phyloP scores from a whole-genome alignment of 2,113 vertebrate genomes.

The Pseudolaguvia tuberculata region DNA sequence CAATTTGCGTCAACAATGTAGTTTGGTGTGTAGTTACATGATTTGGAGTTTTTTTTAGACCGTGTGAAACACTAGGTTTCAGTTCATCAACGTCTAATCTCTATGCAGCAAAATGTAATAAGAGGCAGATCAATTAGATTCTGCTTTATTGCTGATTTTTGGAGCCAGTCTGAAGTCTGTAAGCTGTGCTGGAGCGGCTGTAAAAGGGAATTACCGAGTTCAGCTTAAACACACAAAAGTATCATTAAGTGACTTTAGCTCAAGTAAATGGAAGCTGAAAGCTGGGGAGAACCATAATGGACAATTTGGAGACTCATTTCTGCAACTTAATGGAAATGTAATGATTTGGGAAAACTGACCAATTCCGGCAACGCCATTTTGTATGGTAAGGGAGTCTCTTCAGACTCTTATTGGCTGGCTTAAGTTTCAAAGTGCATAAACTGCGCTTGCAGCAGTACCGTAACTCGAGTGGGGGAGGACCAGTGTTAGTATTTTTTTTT shows the following conservation, averaged over 20 bases:
- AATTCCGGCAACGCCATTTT: conserved; percentile 53
- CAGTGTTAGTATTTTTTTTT: background rate
- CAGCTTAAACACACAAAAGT: conserved; percentile 25
- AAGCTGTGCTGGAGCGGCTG: background rate
- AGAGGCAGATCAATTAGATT: conserved; percentile 23
- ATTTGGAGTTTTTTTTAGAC: background rate
- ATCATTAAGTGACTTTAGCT: conserved; percentile 35
- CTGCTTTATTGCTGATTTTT: background rate
- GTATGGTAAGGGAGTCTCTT: conserved; percentile 31
- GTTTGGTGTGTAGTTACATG: background rate
- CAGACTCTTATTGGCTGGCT: conserved; percentile 30
- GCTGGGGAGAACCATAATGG: conserved; percentile 32
- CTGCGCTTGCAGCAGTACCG: background rate
- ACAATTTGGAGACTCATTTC: conserved; percentile 45
- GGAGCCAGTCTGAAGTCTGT: background rate
- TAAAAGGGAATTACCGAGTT: conserved; percentile 29
- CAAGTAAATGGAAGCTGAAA: conserved; percentile 32
- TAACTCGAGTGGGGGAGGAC: no score
- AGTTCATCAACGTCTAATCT: conserved; percentile 6
- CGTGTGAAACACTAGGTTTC: conserved; percentile 2
- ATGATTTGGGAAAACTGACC: conserved; percentile 43
- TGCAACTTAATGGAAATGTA: conserved; percentile 53
- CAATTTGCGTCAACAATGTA: background rate
- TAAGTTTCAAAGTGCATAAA: background rate
- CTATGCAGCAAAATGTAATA: background rate